Evolutionary conservation across 2,797 vertebrate species (phyloP).

Genomic region (Enteromius argenteus): DNA sequence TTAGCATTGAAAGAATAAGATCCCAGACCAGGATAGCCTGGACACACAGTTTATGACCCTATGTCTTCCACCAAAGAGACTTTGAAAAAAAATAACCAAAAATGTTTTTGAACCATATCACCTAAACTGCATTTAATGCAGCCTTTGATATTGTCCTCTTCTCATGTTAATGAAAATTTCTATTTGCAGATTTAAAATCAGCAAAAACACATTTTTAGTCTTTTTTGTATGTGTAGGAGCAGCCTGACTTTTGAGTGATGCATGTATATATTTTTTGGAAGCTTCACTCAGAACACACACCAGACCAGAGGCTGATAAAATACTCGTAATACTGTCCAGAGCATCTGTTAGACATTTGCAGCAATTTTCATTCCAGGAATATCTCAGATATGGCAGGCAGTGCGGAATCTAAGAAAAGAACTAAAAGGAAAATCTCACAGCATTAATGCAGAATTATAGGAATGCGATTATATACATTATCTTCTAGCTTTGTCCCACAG

Average conservation of each 20-base stretch:
- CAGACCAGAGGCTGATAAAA: neutral
- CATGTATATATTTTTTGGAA: neutral
- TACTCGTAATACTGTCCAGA: neutral
- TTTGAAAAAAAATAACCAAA: no score
- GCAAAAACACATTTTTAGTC: neutral
- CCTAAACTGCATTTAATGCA: neutral
- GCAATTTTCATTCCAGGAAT: constrained; percentile 20
- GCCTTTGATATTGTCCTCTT: neutral
- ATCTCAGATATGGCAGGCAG: neutral
- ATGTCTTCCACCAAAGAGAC: neutral
- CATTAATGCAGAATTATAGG: neutral
- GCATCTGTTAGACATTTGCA: constrained; percentile 30
- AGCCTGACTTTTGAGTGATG: neutral
- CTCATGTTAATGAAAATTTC: neutral
- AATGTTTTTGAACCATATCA: neutral
- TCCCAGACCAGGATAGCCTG: neutral
- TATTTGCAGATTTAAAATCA: neutral
- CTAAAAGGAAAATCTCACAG: neutral
- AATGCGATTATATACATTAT: neutral
- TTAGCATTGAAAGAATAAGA: neutral
- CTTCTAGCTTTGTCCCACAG: neutral
- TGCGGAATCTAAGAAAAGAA: constrained; percentile 11
- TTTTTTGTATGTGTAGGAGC: neutral
- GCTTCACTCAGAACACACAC: neutral
- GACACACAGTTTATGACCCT: neutral